phyloP scores from a whole-genome alignment of 1,140 invertebrate genomes.

The Drosophila tropicalis region DNA sequence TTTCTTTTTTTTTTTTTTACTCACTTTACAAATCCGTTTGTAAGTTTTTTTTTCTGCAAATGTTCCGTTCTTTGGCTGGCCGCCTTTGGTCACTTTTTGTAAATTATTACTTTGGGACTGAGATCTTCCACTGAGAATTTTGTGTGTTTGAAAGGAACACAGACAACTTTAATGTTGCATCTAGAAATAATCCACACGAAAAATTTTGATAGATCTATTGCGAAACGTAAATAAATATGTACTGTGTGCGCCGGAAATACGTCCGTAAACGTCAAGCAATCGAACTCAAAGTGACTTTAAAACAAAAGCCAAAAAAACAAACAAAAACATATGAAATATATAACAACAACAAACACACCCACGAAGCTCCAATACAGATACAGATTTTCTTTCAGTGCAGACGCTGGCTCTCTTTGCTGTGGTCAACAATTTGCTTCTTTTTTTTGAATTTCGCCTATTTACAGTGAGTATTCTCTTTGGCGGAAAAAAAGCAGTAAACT shows the following conservation, averaged over 20 bases:
- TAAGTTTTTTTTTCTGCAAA: slow-evolving; percentile 7
- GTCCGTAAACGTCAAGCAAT: slow-evolving; percentile 72
- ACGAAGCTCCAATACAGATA: too few relatives aligned
- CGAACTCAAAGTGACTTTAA: slow-evolving; percentile 74
- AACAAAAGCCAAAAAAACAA: slow-evolving; percentile 51
- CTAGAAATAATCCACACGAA: slow-evolving; percentile 66
- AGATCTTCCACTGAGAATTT: slow-evolving; percentile 74
- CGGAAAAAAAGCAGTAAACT: too few relatives aligned
- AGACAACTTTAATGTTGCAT: slow-evolving; percentile 70
- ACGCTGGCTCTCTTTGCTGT: too few relatives aligned
- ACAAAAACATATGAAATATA: not conserved
- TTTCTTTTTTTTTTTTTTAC: slow-evolving; percentile 32
- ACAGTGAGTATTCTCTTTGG: too few relatives aligned
- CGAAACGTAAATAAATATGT: slow-evolving; percentile 67
- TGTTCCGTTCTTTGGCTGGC: slow-evolving; percentile 20
- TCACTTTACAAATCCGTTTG: slow-evolving; percentile 50
- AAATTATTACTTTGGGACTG: slow-evolving; percentile 18
- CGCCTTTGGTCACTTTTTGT: slow-evolving; percentile 29
- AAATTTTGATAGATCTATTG: slow-evolving; percentile 71
- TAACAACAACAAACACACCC: too few relatives aligned
- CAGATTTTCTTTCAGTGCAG: too few relatives aligned
- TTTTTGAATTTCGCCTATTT: too few relatives aligned
- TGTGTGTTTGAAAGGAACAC: slow-evolving; percentile 59
- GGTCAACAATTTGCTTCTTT: too few relatives aligned
- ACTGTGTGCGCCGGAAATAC: slow-evolving; percentile 57